These are phyloP conservation scores for Epizoanthus stellaris DNA, from an alignment of 92 coral and sea anemone genomes.

Conservation along the genomic window DNA sequence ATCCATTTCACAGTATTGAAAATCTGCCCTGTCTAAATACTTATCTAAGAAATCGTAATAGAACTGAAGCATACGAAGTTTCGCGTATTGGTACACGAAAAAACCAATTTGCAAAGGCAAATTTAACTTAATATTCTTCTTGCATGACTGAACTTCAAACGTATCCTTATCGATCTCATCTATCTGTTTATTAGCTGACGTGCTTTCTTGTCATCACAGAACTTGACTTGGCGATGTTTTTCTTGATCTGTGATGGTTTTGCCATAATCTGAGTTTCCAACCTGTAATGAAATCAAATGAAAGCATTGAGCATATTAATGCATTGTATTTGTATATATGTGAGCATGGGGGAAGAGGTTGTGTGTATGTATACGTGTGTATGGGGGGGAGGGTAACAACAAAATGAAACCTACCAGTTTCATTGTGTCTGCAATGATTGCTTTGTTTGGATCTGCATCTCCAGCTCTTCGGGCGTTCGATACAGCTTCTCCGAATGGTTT, in stretches of 20 bases:
- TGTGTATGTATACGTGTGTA: too few species aligned
- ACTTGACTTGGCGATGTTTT: too few species aligned
- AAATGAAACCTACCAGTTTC: constrained; percentile 20
- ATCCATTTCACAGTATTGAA: constrained; percentile 57
- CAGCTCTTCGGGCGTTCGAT: constrained; percentile 4
- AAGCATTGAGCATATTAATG: not conserved
- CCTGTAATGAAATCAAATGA: not conserved
- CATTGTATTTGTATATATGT: not conserved
- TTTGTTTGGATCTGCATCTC: constrained; percentile 25
- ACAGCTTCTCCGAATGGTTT: constrained; percentile 34
- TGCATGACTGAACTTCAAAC: constrained; percentile 21
- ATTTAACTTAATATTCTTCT: constrained; percentile 26
- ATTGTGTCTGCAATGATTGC: constrained; percentile 35
- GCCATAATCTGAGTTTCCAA: not conserved
- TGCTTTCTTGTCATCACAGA: not conserved
- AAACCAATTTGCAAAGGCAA: not conserved
- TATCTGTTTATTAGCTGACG: constrained; percentile 19
- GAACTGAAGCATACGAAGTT: not conserved
- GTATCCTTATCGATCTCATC: constrained; percentile 21
- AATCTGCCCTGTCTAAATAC: constrained; percentile 39
- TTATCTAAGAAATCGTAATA: constrained; percentile 19
- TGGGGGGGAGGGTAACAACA: not conserved
- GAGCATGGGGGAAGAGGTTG: too few species aligned
- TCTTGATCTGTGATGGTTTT: too few species aligned
- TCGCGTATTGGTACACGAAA: constrained; percentile 3